Evolutionary conservation across 1,140 invertebrate species (phyloP).

Genomic region (Coelopa frigida): DNA sequence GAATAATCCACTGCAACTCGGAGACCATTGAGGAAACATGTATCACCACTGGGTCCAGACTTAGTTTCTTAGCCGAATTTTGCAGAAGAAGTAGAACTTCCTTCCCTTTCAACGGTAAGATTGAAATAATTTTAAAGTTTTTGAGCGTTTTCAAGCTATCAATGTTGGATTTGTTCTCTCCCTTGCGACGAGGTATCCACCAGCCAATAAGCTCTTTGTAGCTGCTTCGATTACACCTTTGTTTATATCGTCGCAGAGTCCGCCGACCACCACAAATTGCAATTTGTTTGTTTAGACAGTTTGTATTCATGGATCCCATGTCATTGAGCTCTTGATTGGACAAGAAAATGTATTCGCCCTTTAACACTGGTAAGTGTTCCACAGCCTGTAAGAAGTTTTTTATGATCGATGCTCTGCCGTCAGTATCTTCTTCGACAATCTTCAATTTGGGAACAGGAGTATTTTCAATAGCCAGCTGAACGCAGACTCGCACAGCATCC

Average conservation of each 20-base stretch:
- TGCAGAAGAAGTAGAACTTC: no score
- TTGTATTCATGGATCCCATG: conserved; percentile 53
- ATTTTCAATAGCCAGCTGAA: conserved; percentile 77
- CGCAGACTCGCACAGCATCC: conserved; percentile 31
- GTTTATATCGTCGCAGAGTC: conserved; percentile 19
- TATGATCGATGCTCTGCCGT: conserved; percentile 45
- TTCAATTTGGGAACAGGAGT: conserved; percentile 59
- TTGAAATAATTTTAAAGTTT: conserved; percentile 28
- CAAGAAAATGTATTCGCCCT: conserved; percentile 45
- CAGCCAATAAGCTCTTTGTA: conserved; percentile 34
- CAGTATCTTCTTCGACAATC: conserved; percentile 51
- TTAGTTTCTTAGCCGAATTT: conserved; percentile 20
- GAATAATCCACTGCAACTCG: conserved; percentile 49
- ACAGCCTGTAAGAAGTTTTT: conserved; percentile 52
- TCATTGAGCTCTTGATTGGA: conserved; percentile 46
- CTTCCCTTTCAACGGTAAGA: conserved; percentile 25
- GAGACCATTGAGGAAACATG: conserved; percentile 31
- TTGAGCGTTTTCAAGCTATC: conserved; percentile 18
- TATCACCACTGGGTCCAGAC: conserved; percentile 28
- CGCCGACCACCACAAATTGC: conserved; percentile 51
- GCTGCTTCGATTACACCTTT: conserved; percentile 18
- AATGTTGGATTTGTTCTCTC: conserved; percentile 31
- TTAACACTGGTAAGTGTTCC: conserved; percentile 54
- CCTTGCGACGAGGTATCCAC: conserved; percentile 48
- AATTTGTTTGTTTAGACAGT: conserved; percentile 50